phyloP scores from a whole-genome alignment of 1,140 invertebrate genomes.

The Ylistrum balloti region DNA sequence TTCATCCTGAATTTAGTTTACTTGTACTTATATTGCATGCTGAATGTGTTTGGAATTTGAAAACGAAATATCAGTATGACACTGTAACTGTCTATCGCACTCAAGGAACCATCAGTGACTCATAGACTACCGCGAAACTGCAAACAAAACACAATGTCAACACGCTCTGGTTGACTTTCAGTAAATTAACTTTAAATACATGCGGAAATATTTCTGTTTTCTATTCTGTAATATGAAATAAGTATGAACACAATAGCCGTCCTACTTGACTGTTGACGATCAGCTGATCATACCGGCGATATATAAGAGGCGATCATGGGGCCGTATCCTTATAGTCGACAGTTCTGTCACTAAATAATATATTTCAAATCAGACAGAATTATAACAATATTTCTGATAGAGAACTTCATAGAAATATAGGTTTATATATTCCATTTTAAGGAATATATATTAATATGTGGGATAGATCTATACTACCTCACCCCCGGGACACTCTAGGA shows the following conservation, averaged over 20 bases:
- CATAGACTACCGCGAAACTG: background rate
- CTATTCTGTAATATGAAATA: background rate
- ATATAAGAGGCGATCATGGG: background rate
- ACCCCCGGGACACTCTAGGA: background rate
- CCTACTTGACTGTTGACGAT: background rate
- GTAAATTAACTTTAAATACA: background rate
- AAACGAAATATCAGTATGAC: too few relatives aligned
- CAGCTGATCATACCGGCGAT: background rate
- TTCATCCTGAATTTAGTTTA: too few relatives aligned
- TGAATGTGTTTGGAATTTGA: too few relatives aligned
- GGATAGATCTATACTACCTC: too few relatives aligned
- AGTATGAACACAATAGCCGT: background rate
- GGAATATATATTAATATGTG: too few relatives aligned
- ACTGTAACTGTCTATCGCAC: background rate
- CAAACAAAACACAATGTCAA: background rate
- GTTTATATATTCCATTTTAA: too few relatives aligned
- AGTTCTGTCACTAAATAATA: background rate
- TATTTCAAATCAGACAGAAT: too few relatives aligned
- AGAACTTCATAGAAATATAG: too few relatives aligned
- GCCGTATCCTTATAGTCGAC: background rate
- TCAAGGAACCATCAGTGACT: background rate
- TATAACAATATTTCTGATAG: too few relatives aligned
- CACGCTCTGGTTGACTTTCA: background rate
- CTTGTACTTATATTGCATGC: too few relatives aligned
- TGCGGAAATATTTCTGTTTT: background rate